Evolutionary conservation across 2,888 invertebrate genomes (phyloP).

Genomic region (Lordiphosa andalusiaca): DNA sequence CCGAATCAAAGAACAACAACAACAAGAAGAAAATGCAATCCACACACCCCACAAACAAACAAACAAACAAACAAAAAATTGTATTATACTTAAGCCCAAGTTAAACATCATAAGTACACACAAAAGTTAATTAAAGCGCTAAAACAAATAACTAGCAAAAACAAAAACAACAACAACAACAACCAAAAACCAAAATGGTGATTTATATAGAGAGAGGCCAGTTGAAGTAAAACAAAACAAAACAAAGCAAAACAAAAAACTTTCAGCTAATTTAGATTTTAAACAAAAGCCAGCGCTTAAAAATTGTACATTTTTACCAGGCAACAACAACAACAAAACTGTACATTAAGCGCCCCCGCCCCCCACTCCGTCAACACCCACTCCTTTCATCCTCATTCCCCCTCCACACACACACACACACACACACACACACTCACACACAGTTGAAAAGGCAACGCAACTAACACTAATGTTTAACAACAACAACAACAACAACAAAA

Average conservation of each 20-base stretch:
- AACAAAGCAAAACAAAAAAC: conserved; percentile 33
- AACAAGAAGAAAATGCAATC: background rate
- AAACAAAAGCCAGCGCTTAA: conserved; percentile 64
- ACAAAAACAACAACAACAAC: conserved; percentile 23
- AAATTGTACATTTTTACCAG: conserved; percentile 74
- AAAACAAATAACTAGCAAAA: conserved; percentile 34
- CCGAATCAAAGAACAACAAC: too few species aligned
- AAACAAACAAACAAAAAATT: conserved; percentile 47
- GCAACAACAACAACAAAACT: conserved; percentile 40
- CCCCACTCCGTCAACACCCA: conserved; percentile 30
- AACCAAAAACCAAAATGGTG: conserved; percentile 61
- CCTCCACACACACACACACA: conserved; percentile 34
- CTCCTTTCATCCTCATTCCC: conserved; percentile 38
- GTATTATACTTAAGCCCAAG: conserved; percentile 70
- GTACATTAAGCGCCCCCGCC: conserved; percentile 69
- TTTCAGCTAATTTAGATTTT: conserved; percentile 67
- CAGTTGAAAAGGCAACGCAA: conserved; percentile 34
- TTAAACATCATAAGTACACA: conserved; percentile 61
- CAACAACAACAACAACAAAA: conserved; percentile 23
- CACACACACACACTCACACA: conserved; percentile 41
- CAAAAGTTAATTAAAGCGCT: conserved; percentile 60
- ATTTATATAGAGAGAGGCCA: conserved; percentile 39
- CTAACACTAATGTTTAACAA: conserved; percentile 11
- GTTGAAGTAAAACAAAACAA: conserved; percentile 40
- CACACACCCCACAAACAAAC: conserved; percentile 21